A percentile compares a stretch with the other conserved stretches of the same genome.
Conservation (phyloP, 1,140 invertebrate species). For the Cydia amplana region DNA sequence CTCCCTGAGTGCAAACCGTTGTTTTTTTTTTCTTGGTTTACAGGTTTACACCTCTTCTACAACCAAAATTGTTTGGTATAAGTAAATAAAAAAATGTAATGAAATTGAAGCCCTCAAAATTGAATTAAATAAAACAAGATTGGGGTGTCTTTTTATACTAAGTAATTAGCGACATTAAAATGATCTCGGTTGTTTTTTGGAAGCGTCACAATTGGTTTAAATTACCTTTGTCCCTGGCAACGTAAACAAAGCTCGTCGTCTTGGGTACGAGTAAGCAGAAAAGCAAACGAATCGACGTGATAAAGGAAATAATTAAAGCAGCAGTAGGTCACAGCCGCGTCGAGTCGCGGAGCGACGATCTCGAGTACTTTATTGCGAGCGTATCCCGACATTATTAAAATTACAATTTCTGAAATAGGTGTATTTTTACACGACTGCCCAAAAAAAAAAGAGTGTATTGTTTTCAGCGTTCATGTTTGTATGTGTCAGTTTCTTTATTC, state of each 20-base stretch:
- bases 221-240: neutral
- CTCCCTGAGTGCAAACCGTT: too few relatives aligned
- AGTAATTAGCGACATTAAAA: neutral
- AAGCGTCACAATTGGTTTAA: neutral
- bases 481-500: too few relatives aligned
- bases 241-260: conserved; percentile 2
- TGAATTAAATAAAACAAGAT: neutral
- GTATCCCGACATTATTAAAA: neutral
- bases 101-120: neutral
- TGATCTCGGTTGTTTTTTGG: neutral
- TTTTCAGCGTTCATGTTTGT: too few relatives aligned
- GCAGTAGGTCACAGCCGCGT: conserved; percentile 14
- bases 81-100: too few relatives aligned
- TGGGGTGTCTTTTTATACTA: neutral
- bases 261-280: conserved; percentile 12
- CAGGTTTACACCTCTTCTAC: too few relatives aligned
- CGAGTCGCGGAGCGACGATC: neutral
- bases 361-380: conserved; percentile 10
- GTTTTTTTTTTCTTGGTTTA: too few relatives aligned
- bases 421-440: too few relatives aligned
- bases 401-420: neutral
- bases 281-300: conserved; percentile 7
- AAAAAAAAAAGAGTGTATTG: too few relatives aligned
- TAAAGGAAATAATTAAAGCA: conserved; percentile 21
- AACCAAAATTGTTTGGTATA: too few relatives aligned